Percentiles rank a stretch among this genome's conserved stretches.
These are phyloP conservation scores for Adoxophyes honmai DNA, from an alignment of 1,140 invertebrate species.

Conservation along the genomic window DNA sequence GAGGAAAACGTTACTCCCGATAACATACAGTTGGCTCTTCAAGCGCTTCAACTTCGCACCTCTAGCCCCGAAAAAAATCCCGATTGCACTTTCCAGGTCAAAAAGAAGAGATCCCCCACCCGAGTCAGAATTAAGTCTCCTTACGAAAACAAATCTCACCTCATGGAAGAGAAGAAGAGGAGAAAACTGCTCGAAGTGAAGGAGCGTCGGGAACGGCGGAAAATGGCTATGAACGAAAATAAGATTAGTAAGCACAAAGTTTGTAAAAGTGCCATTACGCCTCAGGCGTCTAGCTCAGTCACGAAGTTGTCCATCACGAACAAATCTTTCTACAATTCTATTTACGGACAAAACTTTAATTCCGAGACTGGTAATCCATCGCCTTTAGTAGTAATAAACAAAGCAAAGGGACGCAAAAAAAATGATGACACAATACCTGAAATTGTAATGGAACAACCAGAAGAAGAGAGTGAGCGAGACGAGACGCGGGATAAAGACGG, in stretches of 20 bases:
- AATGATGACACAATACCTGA: constrained; percentile 21
- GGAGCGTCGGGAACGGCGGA: constrained; percentile 54
- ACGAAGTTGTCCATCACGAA: constrained; percentile 66
- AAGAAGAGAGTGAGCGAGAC: constrained; percentile 20
- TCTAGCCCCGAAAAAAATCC: constrained; percentile 44
- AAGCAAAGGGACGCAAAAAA: constrained; percentile 25
- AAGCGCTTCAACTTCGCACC: constrained; percentile 41
- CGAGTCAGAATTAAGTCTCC: constrained; percentile 62
- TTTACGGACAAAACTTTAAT: constrained; percentile 47
- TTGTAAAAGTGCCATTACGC: constrained; percentile 38
- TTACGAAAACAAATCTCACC: constrained; percentile 55
- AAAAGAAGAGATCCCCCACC: constrained; percentile 44
- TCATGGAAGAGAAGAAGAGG: constrained; percentile 61
- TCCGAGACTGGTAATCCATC: background rate
- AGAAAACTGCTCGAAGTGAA: constrained; percentile 58
- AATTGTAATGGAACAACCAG: constrained; percentile 20
- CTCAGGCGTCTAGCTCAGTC: constrained; percentile 56
- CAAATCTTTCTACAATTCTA: constrained; percentile 68
- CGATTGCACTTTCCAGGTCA: constrained; percentile 27
- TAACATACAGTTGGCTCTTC: constrained; percentile 38
- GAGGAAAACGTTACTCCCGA: constrained; percentile 24
- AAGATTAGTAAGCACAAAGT: constrained; percentile 52
- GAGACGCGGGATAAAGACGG: constrained; percentile 23
- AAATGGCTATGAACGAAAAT: constrained; percentile 45
- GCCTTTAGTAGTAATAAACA: constrained; percentile 21